A percentile compares a stretch with the other conserved stretches of the same genome.
Conservation (phyloP, 2,113 vertebrate species). For the Smithornis capensis region DNA sequence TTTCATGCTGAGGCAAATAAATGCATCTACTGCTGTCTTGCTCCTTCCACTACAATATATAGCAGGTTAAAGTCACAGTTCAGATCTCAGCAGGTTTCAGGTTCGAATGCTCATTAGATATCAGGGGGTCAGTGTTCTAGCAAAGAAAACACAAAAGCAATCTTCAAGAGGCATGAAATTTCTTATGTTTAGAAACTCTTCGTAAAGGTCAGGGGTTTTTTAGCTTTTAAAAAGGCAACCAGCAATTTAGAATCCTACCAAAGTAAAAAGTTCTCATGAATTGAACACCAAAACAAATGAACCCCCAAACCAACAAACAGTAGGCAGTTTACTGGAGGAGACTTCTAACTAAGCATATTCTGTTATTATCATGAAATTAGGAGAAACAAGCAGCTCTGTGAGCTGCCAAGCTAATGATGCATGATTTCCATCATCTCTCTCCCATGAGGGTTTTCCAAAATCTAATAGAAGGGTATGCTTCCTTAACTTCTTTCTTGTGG, state of each 20-base stretch:
- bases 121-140: constrained; percentile 43
- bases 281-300: not conserved
- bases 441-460: constrained; percentile 34
- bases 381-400: constrained; percentile 22
- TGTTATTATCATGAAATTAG: constrained; percentile 33
- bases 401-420: constrained; percentile 34
- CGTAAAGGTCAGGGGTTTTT: not conserved
- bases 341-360: not conserved
- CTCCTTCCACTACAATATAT: not conserved
- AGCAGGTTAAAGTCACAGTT: constrained; percentile 56
- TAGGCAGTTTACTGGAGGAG: not conserved
- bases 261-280: not conserved
- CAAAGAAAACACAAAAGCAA: constrained; percentile 37
- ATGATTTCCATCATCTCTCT: constrained; percentile 7
- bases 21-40: constrained; percentile 21
- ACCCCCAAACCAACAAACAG: not conserved
- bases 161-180: constrained; percentile 33
- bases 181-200: constrained; percentile 29
- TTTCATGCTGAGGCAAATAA: constrained; percentile 58
- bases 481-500: constrained; percentile 23
- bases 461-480: not conserved
- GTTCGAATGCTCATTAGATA: constrained; percentile 56
- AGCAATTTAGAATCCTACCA: not conserved
- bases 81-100: constrained; percentile 61
- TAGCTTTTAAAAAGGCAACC: not conserved